phyloP scores from a whole-genome alignment of 2,888 invertebrate genomes.

The Parelbella ahira region DNA sequence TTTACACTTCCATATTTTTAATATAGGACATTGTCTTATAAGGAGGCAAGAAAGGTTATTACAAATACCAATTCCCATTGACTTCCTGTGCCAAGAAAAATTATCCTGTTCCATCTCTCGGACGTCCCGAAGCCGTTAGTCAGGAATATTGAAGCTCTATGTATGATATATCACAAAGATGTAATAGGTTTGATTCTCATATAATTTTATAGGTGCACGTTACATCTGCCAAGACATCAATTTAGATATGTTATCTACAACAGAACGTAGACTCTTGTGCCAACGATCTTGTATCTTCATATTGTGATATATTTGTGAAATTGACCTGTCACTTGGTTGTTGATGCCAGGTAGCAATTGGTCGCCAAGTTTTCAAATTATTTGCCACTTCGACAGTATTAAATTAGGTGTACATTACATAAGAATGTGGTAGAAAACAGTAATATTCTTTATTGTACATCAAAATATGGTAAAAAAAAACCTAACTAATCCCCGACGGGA shows the following conservation, averaged over 20 bases:
- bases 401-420: too few species aligned
- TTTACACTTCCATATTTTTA: too few species aligned
- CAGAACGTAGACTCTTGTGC: conserved; percentile 12
- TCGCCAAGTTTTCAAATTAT: conserved; percentile 21
- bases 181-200: conserved; percentile 16
- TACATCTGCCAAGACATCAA: conserved; percentile 23
- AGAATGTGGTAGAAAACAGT: too few species aligned
- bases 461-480: too few species aligned
- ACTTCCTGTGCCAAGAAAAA: conserved; percentile 10
- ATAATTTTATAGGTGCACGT: conserved; percentile 9
- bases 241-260: conserved; percentile 21
- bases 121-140: conserved; percentile 4
- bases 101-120: conserved; percentile 4
- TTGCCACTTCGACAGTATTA: too few species aligned
- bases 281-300: conserved; percentile 21
- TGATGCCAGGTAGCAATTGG: conserved; percentile 12
- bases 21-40: too few species aligned
- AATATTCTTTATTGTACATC: too few species aligned
- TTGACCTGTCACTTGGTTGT: conserved; percentile 17
- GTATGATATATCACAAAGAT: conserved; percentile 2
- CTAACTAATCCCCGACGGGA: too few species aligned
- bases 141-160: too few species aligned
- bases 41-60: conserved; percentile 3
- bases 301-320: conserved; percentile 23
- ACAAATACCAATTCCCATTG: conserved; percentile 2